Conservation (phyloP, 2,888 invertebrate species). For the Molorchus minor region DNA sequence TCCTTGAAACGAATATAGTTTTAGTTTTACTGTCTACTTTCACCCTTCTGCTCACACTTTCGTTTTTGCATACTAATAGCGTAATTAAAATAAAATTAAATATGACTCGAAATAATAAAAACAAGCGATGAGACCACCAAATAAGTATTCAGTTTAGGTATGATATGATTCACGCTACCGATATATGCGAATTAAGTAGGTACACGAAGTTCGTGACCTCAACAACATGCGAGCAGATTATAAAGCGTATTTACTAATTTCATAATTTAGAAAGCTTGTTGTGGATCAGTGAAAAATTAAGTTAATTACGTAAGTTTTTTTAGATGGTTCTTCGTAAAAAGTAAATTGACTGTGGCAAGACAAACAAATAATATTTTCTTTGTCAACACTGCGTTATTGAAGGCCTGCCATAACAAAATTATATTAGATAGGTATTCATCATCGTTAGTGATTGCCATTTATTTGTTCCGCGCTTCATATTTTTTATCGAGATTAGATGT, state of each 20-base stretch:
- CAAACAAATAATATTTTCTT: too few species aligned
- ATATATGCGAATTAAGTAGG: not conserved
- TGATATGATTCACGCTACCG: not conserved
- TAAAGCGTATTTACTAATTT: slow-evolving; percentile 1
- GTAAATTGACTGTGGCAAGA: not conserved
- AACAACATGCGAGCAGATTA: not conserved
- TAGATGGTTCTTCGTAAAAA: too few species aligned
- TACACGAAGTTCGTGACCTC: slow-evolving; percentile 16
- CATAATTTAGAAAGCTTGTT: slow-evolving; percentile 17
- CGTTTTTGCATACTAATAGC: not conserved
- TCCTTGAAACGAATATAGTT: too few species aligned
- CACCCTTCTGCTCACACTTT: slow-evolving; percentile 3
- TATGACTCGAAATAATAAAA: not conserved
- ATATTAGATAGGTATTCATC: too few species aligned
- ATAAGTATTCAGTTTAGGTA: not conserved
- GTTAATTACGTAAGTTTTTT: too few species aligned
- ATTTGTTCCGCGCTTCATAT: too few species aligned
- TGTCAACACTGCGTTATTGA: too few species aligned
- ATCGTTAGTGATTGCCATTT: too few species aligned
- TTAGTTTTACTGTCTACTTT: too few species aligned
- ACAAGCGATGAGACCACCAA: not conserved
- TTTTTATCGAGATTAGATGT: too few species aligned
- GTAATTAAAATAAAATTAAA: not conserved
- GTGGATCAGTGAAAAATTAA: too few species aligned
- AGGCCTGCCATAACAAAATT: not conserved